These are phyloP conservation scores for Eurois occulta DNA, from an alignment of 2,888 invertebrate species.

Conservation along the genomic window DNA sequence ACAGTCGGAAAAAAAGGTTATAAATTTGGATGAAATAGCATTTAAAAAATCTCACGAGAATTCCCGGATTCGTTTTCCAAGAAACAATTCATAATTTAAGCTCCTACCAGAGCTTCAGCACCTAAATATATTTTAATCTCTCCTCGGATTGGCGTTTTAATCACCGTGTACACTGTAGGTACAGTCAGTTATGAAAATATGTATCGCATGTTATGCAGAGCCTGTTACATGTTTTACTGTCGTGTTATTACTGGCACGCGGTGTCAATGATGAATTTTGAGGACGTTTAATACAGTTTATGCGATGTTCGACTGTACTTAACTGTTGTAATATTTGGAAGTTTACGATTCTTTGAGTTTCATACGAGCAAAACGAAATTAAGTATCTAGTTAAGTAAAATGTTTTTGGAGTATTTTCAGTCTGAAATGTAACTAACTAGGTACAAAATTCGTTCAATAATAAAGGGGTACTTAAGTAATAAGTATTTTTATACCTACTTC, in stretches of 20 bases:
- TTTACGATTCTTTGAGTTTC: slow-evolving; percentile 13
- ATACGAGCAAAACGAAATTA: neutral
- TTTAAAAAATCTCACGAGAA: neutral
- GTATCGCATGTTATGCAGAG: slow-evolving; percentile 39
- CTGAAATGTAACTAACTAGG: neutral
- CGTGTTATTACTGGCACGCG: slow-evolving; percentile 55
- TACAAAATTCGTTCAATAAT: neutral
- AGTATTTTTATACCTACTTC: neutral
- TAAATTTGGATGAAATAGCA: neutral
- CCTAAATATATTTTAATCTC: slow-evolving; percentile 38
- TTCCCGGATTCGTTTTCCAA: neutral
- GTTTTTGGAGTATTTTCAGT: neutral
- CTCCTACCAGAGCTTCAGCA: slow-evolving; percentile 3
- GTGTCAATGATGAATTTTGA: slow-evolving; percentile 60
- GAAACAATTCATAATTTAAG: slow-evolving; percentile 33
- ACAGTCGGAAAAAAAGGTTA: neutral
- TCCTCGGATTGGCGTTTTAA: slow-evolving; percentile 40
- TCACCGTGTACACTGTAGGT: too few species aligned
- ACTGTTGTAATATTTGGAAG: slow-evolving; percentile 32
- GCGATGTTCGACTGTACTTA: slow-evolving; percentile 26
- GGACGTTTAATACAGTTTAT: slow-evolving; percentile 45
- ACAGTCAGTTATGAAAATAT: slow-evolving; percentile 52
- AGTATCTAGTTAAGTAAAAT: neutral
- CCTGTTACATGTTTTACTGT: slow-evolving; percentile 57
- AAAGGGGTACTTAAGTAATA: neutral